Percentiles rank a stretch among this genome's conserved stretches.
Conservation (phyloP, 1,140 invertebrate genomes). For the Drosophila elegans region DNA sequence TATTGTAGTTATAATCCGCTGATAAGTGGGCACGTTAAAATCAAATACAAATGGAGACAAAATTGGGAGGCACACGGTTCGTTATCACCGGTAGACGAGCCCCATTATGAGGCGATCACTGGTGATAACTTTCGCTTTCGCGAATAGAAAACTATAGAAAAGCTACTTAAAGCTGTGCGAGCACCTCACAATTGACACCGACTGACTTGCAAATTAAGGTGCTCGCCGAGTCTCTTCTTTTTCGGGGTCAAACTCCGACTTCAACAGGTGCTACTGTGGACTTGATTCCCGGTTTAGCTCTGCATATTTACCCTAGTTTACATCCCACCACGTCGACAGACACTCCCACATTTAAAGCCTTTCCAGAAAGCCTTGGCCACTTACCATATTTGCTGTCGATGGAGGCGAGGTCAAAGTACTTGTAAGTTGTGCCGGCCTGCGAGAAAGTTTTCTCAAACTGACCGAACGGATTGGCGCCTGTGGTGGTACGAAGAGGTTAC, state of each 20-base stretch:
- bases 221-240: constrained; percentile 1
- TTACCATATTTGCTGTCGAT: constrained; percentile 92
- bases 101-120: constrained; percentile 37
- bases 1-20: constrained; percentile 34
- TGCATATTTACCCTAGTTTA: constrained; percentile 1
- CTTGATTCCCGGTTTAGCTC: constrained; percentile 1
- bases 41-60: constrained; percentile 11
- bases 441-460: constrained; percentile 89
- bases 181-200: constrained; percentile 56
- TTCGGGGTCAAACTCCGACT: constrained; percentile 69
- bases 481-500: constrained; percentile 29
- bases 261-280: constrained; percentile 41
- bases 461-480: constrained; percentile 90
- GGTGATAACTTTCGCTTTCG: constrained; percentile 69
- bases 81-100: constrained; percentile 59
- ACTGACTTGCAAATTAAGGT: constrained; percentile 72
- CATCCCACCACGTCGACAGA: constrained; percentile 38
- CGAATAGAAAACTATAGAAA: constrained; percentile 32
- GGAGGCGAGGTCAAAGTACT: constrained; percentile 90
- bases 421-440: constrained; percentile 88
- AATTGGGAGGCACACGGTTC: constrained; percentile 24
- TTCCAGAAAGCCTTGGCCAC: constrained; percentile 36
- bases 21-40: constrained; percentile 49
- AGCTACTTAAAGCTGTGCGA: constrained; percentile 13
- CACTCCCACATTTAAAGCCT: constrained; percentile 6